Percentiles rank a stretch among this genome's conserved stretches.
Evolutionary conservation across 2,797 vertebrate genomes (phyloP).

Genomic region (Manis javanica): DNA sequence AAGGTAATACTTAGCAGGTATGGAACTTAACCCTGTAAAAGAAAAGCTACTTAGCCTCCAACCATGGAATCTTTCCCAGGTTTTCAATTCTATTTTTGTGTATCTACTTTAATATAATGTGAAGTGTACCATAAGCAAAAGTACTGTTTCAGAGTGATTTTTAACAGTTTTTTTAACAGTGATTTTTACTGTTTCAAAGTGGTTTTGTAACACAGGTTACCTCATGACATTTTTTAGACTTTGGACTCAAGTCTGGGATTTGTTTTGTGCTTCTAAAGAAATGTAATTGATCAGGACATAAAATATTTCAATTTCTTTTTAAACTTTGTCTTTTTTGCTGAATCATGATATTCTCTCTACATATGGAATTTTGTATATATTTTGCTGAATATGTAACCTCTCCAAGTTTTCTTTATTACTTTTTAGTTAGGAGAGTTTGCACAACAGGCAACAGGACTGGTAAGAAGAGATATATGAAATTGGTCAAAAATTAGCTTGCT

Average conservation of each 20-base stretch:
- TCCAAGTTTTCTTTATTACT: conserved; percentile 62
- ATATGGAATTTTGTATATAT: conserved; percentile 44
- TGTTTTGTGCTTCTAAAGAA: conserved; percentile 39
- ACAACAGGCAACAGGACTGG: conserved; percentile 21
- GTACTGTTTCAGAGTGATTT: neutral
- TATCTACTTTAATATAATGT: neutral
- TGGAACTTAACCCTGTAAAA: conserved; percentile 31
- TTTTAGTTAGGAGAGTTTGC: conserved; percentile 61
- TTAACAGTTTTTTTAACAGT: no score
- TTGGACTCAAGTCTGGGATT: neutral
- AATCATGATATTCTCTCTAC: conserved; percentile 10
- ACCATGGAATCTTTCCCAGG: neutral
- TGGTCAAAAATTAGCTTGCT: conserved; percentile 69
- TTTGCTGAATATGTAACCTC: conserved; percentile 60
- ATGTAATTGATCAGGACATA: conserved; percentile 28
- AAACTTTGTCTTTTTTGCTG: conserved; percentile 1
- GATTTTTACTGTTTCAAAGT: neutral
- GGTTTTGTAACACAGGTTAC: neutral
- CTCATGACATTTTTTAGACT: conserved; percentile 39
- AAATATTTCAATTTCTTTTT: conserved; percentile 48
- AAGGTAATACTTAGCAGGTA: neutral
- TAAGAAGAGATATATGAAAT: conserved; percentile 51
- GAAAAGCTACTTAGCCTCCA: neutral
- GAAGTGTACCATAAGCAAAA: neutral
- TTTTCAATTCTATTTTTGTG: conserved; percentile 9